phyloP scores from a whole-genome alignment of 1,140 invertebrate genomes.

The Aethina tumida region DNA sequence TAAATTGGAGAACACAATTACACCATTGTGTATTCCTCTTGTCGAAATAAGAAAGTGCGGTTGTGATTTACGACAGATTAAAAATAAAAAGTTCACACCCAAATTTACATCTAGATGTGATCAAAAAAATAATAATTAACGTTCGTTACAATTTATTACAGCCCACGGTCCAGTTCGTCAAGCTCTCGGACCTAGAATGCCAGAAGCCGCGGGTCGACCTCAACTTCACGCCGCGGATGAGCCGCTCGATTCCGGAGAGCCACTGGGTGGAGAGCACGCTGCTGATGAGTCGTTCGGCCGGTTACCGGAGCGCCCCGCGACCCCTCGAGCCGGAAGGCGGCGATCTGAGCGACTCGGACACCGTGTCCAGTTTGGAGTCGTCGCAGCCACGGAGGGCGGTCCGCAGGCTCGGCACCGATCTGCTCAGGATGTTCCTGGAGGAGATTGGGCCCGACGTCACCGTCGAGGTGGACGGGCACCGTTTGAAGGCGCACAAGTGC shows the following conservation, averaged over 20 bases:
- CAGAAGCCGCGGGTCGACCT: slow-evolving; percentile 28
- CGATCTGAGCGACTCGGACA: slow-evolving; percentile 15
- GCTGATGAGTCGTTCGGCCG: slow-evolving; percentile 45
- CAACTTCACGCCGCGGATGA: slow-evolving; percentile 30
- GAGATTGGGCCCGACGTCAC: slow-evolving; percentile 71
- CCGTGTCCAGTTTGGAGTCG: slow-evolving; percentile 12
- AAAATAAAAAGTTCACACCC: no score
- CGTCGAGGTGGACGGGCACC: slow-evolving; percentile 65
- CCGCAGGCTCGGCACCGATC: slow-evolving; percentile 65
- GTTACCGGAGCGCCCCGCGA: slow-evolving; percentile 35
- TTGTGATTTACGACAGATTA: no score
- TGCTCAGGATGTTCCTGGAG: slow-evolving; percentile 80
- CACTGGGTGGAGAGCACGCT: slow-evolving; percentile 55
- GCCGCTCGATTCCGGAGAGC: slow-evolving; percentile 45
- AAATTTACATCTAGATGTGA: slow-evolving; percentile 2
- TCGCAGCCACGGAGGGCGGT: slow-evolving; percentile 37
- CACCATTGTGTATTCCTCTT: no score
- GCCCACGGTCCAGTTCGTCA: slow-evolving; percentile 28
- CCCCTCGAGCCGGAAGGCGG: slow-evolving; percentile 28
- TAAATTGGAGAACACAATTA: no score
- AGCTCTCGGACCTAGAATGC: slow-evolving; percentile 32
- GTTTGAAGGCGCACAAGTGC: slow-evolving; percentile 81
- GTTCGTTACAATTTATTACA: slow-evolving; percentile 10
- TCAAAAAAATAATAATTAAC: not conserved
- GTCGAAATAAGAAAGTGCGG: no score